A percentile compares a stretch with the other conserved stretches of the same genome.
Conservation (phyloP, 1,140 invertebrate genomes). For the Drosophila parabipectinata region DNA sequence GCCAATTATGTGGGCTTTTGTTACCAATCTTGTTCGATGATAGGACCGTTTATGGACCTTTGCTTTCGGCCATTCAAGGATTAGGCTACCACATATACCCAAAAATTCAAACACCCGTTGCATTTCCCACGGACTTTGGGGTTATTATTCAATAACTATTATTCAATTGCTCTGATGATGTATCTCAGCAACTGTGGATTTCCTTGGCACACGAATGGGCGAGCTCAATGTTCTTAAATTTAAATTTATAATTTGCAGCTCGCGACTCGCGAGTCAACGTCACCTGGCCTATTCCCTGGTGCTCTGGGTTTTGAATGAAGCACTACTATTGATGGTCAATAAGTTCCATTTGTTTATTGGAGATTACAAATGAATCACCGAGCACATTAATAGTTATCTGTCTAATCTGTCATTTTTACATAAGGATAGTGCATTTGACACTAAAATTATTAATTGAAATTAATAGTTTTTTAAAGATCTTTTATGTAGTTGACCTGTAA, state of each 20-base stretch:
- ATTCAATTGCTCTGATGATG: conserved; percentile 21
- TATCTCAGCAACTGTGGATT: conserved; percentile 19
- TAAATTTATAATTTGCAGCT: conserved; percentile 22
- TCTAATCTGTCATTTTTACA: conserved; percentile 1
- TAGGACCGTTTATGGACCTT: conserved; percentile 6
- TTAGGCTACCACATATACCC: conserved; percentile 33
- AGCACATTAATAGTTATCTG: conserved; percentile 14
- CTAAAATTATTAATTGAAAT: background rate
- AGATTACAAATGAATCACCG: conserved; percentile 14
- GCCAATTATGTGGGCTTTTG: conserved; percentile 39
- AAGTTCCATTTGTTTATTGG: conserved; percentile 10
- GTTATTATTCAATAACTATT: background rate
- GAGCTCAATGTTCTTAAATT: conserved; percentile 18
- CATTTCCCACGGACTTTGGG: conserved; percentile 39
- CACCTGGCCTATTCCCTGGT: conserved; percentile 22
- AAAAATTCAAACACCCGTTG: conserved; percentile 18
- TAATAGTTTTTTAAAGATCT: background rate
- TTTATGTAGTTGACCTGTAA: background rate
- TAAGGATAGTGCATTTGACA: background rate
- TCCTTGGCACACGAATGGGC: conserved; percentile 12
- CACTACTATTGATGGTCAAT: conserved; percentile 2
- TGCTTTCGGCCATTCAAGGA: conserved; percentile 27
- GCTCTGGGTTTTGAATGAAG: conserved; percentile 11
- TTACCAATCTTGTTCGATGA: conserved; percentile 1
- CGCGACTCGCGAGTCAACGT: conserved; percentile 20